Evolutionary conservation across 2,113 vertebrate genomes (phyloP), one percentile per base, ranked within the genome.

Genomic region (Willisornis vidua): DNA sequence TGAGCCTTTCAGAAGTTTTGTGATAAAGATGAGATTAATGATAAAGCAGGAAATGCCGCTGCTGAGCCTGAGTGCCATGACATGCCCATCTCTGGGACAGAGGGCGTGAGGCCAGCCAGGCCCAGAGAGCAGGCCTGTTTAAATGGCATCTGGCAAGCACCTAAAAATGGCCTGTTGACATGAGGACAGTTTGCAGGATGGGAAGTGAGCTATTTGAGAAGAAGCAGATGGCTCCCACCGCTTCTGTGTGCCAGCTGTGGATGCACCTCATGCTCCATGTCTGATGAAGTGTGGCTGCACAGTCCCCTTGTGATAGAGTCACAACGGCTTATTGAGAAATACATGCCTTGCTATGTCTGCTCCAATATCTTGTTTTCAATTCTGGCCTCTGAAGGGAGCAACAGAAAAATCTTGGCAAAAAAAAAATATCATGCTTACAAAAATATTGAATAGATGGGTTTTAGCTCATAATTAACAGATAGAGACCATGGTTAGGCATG

Each of bases 31-130:
- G 46, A 49, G 54, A 37, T 16, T 59, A 39, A 15, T 4, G 4
- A 5, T 72, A 45, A 61, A 70, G 22, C 19, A 62, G 57, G 74
- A 72, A 39, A 9, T 58, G 45, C 41, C 7, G 2, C 58, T 24
- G 35, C 22, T 22, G 49, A 72, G 63, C 29, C 54, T 12, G 3
- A 31, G 14, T 37, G 66, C n/a, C 6, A 0, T 39, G 62, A 29
- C 0, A 0, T 61, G 31, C n/a, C 55, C 3, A 0, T 76, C 33
- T 51, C 25, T 28, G 74, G 66, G 66, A 68, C 65, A 55, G 51
- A 58, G 46, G 55, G 22, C 1, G 0, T 26, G 49, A 79, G 37
- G 28, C 49, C 74, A 89, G 45, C 24, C 65, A 85, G 52, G 20
- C 26, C 28, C 25, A 13, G 11, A 58, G 26, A 85, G 51, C 67